Evolutionary conservation across 2,797 vertebrate genomes (phyloP).

Genomic region (Buceros bicornis): DNA sequence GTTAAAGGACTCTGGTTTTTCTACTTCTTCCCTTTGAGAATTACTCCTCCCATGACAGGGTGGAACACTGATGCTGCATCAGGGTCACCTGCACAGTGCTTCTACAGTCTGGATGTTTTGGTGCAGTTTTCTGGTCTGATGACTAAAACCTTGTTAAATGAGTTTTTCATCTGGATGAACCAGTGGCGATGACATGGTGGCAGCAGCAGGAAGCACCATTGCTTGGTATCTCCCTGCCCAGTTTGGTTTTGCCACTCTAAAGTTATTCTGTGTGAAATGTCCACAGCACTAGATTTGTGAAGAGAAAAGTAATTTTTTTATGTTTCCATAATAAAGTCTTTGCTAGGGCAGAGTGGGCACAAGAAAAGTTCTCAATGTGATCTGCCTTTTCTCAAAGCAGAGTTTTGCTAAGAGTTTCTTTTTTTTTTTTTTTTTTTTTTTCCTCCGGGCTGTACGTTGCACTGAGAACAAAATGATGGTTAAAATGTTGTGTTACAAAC

Average conservation of each 20-base stretch:
- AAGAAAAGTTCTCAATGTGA: neutral
- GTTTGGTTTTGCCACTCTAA: neutral
- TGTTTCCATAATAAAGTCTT: neutral
- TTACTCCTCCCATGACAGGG: neutral
- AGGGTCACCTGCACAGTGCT: neutral
- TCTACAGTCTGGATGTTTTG: neutral
- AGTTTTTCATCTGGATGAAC: neutral
- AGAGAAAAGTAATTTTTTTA: neutral
- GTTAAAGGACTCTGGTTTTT: neutral
- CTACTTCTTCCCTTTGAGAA: neutral
- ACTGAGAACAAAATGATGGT: neutral
- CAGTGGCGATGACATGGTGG: neutral
- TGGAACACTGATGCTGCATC: neutral
- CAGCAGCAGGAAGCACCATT: neutral
- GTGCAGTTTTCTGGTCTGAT: neutral
- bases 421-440: neutral
- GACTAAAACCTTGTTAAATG: neutral
- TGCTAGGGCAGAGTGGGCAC: neutral
- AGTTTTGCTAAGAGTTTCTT: neutral
- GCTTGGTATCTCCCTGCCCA: neutral
- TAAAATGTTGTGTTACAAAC: neutral
- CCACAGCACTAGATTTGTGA: neutral
- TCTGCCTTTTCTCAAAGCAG: neutral
- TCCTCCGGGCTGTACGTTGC: neutral
- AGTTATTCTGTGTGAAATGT: neutral